These are phyloP conservation scores for Apocheima hispidaria DNA, from an alignment of 2,888 invertebrate genomes.

Conservation along the genomic window DNA sequence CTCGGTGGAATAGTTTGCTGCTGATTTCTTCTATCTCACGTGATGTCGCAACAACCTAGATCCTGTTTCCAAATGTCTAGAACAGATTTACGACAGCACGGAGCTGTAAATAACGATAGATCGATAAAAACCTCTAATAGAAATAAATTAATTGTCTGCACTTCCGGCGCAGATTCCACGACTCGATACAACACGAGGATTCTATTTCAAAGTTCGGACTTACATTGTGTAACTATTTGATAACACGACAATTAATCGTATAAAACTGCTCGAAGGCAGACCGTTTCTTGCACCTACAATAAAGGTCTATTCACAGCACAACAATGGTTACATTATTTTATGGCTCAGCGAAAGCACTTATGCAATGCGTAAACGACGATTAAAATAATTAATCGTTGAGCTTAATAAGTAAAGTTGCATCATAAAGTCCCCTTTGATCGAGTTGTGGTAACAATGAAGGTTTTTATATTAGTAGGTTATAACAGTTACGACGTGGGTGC, in stretches of 20 bases:
- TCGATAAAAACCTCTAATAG: slow-evolving; percentile 38
- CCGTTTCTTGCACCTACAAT: slow-evolving; percentile 68
- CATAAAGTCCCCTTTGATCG: slow-evolving; percentile 60
- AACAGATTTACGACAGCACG: slow-evolving; percentile 25
- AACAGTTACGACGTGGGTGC: slow-evolving; percentile 9
- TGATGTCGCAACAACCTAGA: slow-evolving; percentile 23
- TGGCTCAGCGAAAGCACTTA: slow-evolving; percentile 75
- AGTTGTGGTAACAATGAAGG: slow-evolving; percentile 55
- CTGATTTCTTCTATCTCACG: slow-evolving; percentile 3
- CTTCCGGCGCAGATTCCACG: slow-evolving; percentile 43
- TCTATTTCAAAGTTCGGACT: slow-evolving; percentile 46
- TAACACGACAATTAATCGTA: slow-evolving; percentile 49
- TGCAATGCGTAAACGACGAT: slow-evolving; percentile 76
- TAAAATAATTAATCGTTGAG: slow-evolving; percentile 80
- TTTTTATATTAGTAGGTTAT: slow-evolving; percentile 11
- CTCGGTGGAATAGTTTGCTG: background rate
- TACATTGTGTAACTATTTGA: slow-evolving; percentile 51
- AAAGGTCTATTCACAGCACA: slow-evolving; percentile 72
- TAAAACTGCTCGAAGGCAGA: slow-evolving; percentile 39
- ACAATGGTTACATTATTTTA: slow-evolving; percentile 82
- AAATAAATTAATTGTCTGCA: slow-evolving; percentile 47
- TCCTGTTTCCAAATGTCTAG: slow-evolving; percentile 23
- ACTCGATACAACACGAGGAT: slow-evolving; percentile 44
- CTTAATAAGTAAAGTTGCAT: slow-evolving; percentile 77
- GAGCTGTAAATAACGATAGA: slow-evolving; percentile 25